These are phyloP conservation scores for Manis crassicaudata DNA, from an alignment of 2,797 vertebrate species.

Conservation along the genomic window DNA sequence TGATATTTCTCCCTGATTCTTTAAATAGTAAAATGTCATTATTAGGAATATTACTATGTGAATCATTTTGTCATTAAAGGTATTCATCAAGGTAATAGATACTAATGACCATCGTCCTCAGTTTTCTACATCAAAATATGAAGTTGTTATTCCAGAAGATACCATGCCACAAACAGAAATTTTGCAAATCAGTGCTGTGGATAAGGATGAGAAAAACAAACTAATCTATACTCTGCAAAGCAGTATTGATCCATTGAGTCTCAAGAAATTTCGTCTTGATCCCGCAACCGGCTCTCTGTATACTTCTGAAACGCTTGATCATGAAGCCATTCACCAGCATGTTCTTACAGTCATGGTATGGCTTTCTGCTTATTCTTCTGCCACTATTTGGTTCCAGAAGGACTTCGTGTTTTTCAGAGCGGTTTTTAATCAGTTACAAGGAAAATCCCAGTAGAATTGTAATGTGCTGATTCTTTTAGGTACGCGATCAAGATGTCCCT, in stretches of 20 bases:
- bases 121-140: constrained; percentile 93
- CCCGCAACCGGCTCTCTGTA: constrained; percentile 93
- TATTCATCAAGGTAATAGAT: constrained; percentile 97
- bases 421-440: not conserved
- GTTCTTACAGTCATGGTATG: constrained; percentile 96
- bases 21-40: not conserved
- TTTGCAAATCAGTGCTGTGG: constrained; percentile 92
- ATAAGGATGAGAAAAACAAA: constrained; percentile 98
- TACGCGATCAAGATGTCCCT: constrained; percentile 98
- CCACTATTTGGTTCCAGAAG: not conserved
- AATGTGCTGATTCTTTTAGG: constrained; percentile 85
- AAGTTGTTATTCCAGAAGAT: constrained; percentile 93
- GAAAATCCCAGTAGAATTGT: not conserved
- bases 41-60: not conserved
- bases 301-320: constrained; percentile 94
- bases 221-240: constrained; percentile 96
- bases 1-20: not conserved
- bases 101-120: constrained; percentile 98
- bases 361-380: not conserved
- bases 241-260: constrained; percentile 95
- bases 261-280: constrained; percentile 96
- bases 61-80: constrained; percentile 85
- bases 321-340: constrained; percentile 94
- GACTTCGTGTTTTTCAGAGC: not conserved
- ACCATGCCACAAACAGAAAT: constrained; percentile 92